Conservation (phyloP, 2,888 invertebrate species). For the Acanthococcus lagerstroemiae region DNA sequence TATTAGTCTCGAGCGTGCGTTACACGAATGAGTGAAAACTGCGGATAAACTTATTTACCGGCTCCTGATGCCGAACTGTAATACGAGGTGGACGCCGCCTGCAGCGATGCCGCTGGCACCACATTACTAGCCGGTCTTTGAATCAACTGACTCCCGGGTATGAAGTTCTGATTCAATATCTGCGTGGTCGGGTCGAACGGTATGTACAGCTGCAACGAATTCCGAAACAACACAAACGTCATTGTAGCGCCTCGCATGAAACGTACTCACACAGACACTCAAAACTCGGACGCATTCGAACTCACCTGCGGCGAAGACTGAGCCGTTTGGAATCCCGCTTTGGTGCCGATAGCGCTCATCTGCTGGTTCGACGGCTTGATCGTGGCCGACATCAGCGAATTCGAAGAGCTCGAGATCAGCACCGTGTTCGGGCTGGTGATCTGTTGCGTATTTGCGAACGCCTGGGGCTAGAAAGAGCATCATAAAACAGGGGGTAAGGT, state of each 20-base stretch:
- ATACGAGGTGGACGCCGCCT: conserved; percentile 17
- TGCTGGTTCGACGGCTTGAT: conserved; percentile 72
- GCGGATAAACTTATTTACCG: too few relatives aligned
- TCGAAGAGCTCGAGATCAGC: conserved; percentile 70
- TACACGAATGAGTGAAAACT: neutral
- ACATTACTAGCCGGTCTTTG: conserved; percentile 48
- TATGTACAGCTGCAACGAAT: conserved; percentile 43
- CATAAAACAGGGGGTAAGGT: neutral
- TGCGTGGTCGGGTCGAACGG: conserved; percentile 48
- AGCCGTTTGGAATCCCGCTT: conserved; percentile 41
- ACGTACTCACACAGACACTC: neutral
- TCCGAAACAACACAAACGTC: too few relatives aligned
- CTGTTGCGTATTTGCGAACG: conserved; percentile 68
- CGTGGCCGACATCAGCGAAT: conserved; percentile 71
- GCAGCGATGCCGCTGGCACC: conserved; percentile 4
- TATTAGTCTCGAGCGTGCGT: too few relatives aligned
- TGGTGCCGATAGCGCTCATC: conserved; percentile 65
- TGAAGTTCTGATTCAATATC: conserved; percentile 47
- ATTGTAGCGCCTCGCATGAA: too few relatives aligned
- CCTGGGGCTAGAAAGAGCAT: neutral
- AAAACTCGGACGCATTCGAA: neutral
- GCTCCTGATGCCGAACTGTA: conserved; percentile 17
- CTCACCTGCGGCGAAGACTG: conserved; percentile 15
- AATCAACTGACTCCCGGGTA: conserved; percentile 52
- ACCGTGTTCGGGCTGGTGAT: conserved; percentile 75